Conservation (phyloP, 2,888 invertebrate species). For the Sisyra terminalis region DNA sequence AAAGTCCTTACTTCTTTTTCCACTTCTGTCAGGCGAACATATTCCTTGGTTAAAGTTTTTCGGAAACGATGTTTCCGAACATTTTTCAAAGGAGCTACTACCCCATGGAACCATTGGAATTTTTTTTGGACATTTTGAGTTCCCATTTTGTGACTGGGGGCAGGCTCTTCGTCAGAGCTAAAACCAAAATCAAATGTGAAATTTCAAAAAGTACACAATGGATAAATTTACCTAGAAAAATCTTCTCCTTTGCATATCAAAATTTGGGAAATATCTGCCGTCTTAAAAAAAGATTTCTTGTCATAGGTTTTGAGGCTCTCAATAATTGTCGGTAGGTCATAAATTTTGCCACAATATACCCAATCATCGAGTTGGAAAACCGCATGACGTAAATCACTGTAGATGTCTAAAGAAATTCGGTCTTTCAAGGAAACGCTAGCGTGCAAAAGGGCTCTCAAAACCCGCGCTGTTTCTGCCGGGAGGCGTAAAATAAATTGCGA, state of each 20-base stretch:
- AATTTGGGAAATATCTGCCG: conserved; percentile 48
- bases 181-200: too few relatives aligned
- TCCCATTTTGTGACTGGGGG: conserved; percentile 12
- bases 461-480: conserved; percentile 27
- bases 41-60: conserved; percentile 31
- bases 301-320: conserved; percentile 53
- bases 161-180: conserved; percentile 1
- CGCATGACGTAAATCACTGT: conserved; percentile 35
- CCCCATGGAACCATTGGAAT: conserved; percentile 44
- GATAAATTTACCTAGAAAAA: conserved; percentile 16
- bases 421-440: conserved; percentile 28
- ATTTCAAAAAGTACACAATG: too few relatives aligned
- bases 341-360: conserved; percentile 35
- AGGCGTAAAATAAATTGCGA: conserved; percentile 44
- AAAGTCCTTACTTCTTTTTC: conserved; percentile 49
- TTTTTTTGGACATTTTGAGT: conserved; percentile 30
- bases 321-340: conserved; percentile 44
- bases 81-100: conserved; percentile 54
- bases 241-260: conserved; percentile 36
- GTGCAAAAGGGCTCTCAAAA: conserved; percentile 1
- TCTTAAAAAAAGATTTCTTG: conserved; percentile 49
- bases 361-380: conserved; percentile 37
- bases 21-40: conserved; percentile 44
- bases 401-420: conserved; percentile 35
- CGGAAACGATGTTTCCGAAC: conserved; percentile 45